Conservation (phyloP, 2,888 invertebrate genomes). For the Gonocerus acuteangulatus region DNA sequence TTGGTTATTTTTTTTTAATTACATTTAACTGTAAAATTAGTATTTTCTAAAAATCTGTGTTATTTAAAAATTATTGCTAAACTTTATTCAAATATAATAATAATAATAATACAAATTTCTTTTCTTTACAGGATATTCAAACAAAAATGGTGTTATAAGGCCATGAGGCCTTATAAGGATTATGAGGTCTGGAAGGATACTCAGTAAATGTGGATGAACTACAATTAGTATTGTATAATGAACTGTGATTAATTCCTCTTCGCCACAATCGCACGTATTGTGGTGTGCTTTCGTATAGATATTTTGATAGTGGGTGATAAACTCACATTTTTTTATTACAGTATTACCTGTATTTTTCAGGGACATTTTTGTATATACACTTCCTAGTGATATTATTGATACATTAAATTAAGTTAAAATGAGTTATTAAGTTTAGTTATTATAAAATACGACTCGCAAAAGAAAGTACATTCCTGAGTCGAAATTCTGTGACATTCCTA, state of each 20-base stretch:
- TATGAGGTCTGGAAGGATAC: too few species aligned
- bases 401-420: not conserved
- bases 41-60: too few species aligned
- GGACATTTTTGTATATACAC: slow-evolving; percentile 14
- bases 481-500: slow-evolving; percentile 15
- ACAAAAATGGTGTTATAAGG: not conserved
- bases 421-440: slow-evolving; percentile 8
- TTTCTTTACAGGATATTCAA: slow-evolving; percentile 11
- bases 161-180: too few species aligned
- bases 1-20: too few species aligned
- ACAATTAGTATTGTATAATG: not conserved
- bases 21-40: too few species aligned
- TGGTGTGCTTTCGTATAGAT: not conserved
- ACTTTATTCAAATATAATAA: not conserved
- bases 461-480: slow-evolving; percentile 15
- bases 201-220: too few species aligned
- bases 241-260: not conserved
- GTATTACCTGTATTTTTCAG: slow-evolving; percentile 24
- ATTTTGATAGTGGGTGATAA: slow-evolving; percentile 3
- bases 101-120: too few species aligned
- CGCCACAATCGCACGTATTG: not conserved
- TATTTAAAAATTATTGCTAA: too few species aligned
- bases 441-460: not conserved
- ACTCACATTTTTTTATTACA: slow-evolving; percentile 5
- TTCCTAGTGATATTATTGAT: slow-evolving; percentile 13